A percentile compares a stretch with the other conserved stretches of the same genome.
phyloP scores from a whole-genome alignment of 2,888 invertebrate genomes.

The Pyrgus malvae region DNA sequence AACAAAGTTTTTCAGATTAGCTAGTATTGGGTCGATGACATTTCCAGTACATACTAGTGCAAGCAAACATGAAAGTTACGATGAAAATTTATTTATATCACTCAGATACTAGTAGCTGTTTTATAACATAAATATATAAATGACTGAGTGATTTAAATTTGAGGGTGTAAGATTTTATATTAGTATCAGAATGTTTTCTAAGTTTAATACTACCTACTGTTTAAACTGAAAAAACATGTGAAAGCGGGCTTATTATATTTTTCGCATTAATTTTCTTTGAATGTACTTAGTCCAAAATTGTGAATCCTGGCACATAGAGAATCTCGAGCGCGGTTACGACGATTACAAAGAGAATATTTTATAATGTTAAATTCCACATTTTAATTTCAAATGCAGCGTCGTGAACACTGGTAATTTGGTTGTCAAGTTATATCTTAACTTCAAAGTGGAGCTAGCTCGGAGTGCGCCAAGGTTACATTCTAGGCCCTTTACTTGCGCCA shows the following conservation, averaged over 20 bases:
- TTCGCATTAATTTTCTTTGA: background rate
- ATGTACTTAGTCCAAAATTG: background rate
- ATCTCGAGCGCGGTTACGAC: background rate
- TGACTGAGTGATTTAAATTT: no score
- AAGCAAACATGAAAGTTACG: no score
- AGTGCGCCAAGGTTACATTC: conserved; percentile 14
- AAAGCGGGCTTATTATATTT: no score
- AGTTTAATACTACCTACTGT: background rate
- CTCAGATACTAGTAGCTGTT: no score
- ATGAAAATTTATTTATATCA: no score
- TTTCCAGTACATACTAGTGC: no score
- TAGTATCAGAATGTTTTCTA: background rate
- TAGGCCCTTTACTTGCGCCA: conserved; percentile 11
- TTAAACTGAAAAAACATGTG: background rate
- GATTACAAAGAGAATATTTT: conserved; percentile 5
- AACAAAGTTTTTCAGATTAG: no score
- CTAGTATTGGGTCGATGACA: no score
- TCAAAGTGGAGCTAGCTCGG: conserved; percentile 4
- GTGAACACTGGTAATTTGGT: background rate
- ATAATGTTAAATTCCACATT: background rate
- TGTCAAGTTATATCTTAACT: background rate
- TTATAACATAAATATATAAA: no score
- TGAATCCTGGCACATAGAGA: background rate
- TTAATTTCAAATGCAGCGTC: background rate
- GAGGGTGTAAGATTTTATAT: no score